Conservation (phyloP, 1,140 invertebrate genomes). For the Drosophila prosaltans region DNA sequence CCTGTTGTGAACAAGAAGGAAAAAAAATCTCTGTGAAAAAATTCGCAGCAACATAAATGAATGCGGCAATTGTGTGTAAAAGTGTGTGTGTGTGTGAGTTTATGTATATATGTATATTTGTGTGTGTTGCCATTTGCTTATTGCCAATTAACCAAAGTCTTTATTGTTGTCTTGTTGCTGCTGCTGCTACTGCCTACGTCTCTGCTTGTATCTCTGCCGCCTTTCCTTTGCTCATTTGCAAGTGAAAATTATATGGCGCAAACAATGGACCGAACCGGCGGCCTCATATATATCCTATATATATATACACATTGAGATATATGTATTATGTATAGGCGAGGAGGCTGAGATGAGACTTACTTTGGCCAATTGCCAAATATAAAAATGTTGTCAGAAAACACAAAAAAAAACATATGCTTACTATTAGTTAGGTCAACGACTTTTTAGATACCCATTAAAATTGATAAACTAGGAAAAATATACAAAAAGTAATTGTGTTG, state of each 20-base stretch:
- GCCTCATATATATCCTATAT: slow-evolving; percentile 3
- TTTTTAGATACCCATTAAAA: slow-evolving; percentile 1
- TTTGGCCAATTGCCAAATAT: slow-evolving; percentile 70
- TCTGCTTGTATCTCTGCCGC: background rate
- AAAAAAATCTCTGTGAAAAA: slow-evolving; percentile 24
- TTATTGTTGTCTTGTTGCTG: slow-evolving; percentile 70
- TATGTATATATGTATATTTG: slow-evolving; percentile 13
- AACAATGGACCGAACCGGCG: slow-evolving; percentile 60
- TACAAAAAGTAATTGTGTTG: too few species aligned
- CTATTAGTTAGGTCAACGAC: slow-evolving; percentile 1
- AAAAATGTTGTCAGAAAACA: slow-evolving; percentile 56
- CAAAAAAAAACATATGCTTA: slow-evolving; percentile 18
- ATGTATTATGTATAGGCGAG: background rate
- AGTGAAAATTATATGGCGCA: slow-evolving; percentile 69
- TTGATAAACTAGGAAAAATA: too few species aligned
- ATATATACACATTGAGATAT: slow-evolving; percentile 31
- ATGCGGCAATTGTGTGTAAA: slow-evolving; percentile 31
- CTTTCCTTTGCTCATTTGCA: slow-evolving; percentile 51
- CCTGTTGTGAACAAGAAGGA: slow-evolving; percentile 52
- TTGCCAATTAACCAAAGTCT: slow-evolving; percentile 79
- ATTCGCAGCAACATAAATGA: slow-evolving; percentile 73
- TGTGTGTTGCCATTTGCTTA: slow-evolving; percentile 73
- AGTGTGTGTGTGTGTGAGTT: slow-evolving; percentile 12
- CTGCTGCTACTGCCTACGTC: slow-evolving; percentile 3
- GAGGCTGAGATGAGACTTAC: slow-evolving; percentile 65